Evolutionary conservation across 2,888 invertebrate species (phyloP).

Genomic region (Emmelina monodactyla): DNA sequence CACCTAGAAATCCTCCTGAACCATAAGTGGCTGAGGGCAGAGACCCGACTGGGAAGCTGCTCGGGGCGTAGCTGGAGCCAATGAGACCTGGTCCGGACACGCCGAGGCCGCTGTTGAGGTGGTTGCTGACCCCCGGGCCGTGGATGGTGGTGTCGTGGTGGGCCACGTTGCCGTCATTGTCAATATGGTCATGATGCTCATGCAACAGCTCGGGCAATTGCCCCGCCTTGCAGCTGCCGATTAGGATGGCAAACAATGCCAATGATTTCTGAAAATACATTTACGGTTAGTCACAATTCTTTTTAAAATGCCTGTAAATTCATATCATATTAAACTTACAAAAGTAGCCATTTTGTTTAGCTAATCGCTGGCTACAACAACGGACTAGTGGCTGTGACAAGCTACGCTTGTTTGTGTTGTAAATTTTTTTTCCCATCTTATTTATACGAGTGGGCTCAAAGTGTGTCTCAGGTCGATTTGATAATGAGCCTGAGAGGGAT

Average conservation of each 20-base stretch:
- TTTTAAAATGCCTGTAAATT: conserved; percentile 6
- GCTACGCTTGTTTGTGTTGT: conserved; percentile 47
- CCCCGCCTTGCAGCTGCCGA: conserved; percentile 44
- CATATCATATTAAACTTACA: conserved; percentile 35
- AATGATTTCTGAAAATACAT: conserved; percentile 46
- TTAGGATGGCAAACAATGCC: conserved; percentile 47
- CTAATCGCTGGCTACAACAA: conserved; percentile 57
- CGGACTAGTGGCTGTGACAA: conserved; percentile 45
- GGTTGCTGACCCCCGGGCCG: neutral
- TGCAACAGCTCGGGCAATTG: conserved; percentile 32
- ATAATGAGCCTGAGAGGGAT: conserved; percentile 36
- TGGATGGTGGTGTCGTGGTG: neutral
- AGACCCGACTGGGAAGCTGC: conserved; percentile 49
- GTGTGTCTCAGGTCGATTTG: conserved; percentile 25
- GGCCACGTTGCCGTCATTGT: neutral
- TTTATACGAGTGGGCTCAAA: conserved; percentile 35
- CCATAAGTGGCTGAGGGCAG: conserved; percentile 42
- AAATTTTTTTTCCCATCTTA: conserved; percentile 48
- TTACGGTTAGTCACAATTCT: conserved; percentile 11
- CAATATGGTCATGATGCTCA: conserved; percentile 6
- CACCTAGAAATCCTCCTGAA: conserved; percentile 15
- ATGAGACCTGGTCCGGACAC: conserved; percentile 3
- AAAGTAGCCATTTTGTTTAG: conserved; percentile 57
- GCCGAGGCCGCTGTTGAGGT: conserved; percentile 2
- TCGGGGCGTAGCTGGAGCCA: conserved; percentile 42